Base-by-base conservation (phyloP, 2,113 vertebrate genomes). In the Coturnix japonica region DNA sequence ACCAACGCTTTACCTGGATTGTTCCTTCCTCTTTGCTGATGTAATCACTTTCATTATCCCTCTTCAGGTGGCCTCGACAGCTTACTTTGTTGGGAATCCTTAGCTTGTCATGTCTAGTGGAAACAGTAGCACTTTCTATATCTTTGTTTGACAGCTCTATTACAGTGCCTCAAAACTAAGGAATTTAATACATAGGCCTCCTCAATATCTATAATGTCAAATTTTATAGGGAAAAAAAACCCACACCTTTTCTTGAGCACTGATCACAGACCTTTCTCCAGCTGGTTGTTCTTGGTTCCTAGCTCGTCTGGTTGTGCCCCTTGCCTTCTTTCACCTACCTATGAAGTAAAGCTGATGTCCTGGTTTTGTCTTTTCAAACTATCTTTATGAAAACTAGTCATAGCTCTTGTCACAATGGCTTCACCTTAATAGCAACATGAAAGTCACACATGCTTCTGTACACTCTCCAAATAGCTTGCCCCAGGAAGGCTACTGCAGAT, bases 21-120 rank as follows among this genome's bases (percentile, higher is more conserved):
- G 94, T 96, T 95, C 95, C 91, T 96, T 96, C 84, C 87, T 80
- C 94, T 96, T 95, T 96, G 96, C 94, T 96, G 96, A 95, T 87
- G 92, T 96, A 96, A 96, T 96, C 92, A 96, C 95, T 96, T 93
- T 96, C 92, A 96, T 96, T 95, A 96, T 96, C 92, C 93, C 94
- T 60, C 95, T 91, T 96, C 95, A 93, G 96, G 95, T 93, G 92
- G 94, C 89, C 92, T 54, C 3, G 17, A 33, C 70, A 90, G 83
- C 93, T 93, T 51, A 93, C 95, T 96, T 95, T 96, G 94, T 85
- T 95, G 92, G 92, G 94, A 96, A 95, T 95, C 94, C 95, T 96
- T 91, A 94, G 91, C 89, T 96, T 96, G 94, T 95, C 92, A 95
- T 94, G 91, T 95, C 92, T 94, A 56, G 16, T 87, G 91, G 92